Percentiles rank a stretch among this genome's conserved stretches.
phyloP scores from a whole-genome alignment of 2,113 vertebrate genomes.

The Leptocoma aspasia region DNA sequence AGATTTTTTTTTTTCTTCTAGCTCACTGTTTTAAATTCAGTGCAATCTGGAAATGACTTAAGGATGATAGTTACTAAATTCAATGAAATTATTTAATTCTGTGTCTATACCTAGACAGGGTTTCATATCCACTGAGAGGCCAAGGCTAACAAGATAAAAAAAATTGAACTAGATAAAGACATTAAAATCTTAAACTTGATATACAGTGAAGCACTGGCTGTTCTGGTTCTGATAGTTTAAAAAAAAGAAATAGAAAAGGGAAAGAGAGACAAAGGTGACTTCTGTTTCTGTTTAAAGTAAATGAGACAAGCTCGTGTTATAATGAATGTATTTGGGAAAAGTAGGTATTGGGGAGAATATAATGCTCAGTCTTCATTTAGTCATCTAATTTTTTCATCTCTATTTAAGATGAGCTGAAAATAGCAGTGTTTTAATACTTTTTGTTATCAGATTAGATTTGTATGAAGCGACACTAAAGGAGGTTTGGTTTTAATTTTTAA shows the following conservation, averaged over 20 bases:
- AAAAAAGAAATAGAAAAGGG: neutral
- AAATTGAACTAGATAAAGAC: neutral
- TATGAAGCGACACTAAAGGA: neutral
- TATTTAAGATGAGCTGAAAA: neutral
- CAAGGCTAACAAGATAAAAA: neutral
- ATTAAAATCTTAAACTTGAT: neutral
- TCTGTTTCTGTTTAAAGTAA: neutral
- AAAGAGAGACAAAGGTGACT: neutral
- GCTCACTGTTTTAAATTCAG: conserved; percentile 5
- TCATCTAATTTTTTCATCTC: neutral
- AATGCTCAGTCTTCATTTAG: neutral
- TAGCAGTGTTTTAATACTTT: neutral
- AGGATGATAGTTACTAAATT: conserved; percentile 14
- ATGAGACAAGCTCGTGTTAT: neutral
- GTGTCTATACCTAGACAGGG: neutral
- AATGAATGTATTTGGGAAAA: neutral
- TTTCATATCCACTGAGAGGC: neutral
- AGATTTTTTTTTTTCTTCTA: neutral
- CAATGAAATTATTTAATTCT: neutral
- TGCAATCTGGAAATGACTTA: conserved; percentile 16
- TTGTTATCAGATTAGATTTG: neutral
- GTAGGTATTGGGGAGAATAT: neutral
- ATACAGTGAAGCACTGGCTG: neutral
- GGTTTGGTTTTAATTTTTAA: neutral
- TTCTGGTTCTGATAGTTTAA: neutral